Evolutionary conservation across 2,797 vertebrate species (phyloP).

Genomic region (Xenopus petersii): DNA sequence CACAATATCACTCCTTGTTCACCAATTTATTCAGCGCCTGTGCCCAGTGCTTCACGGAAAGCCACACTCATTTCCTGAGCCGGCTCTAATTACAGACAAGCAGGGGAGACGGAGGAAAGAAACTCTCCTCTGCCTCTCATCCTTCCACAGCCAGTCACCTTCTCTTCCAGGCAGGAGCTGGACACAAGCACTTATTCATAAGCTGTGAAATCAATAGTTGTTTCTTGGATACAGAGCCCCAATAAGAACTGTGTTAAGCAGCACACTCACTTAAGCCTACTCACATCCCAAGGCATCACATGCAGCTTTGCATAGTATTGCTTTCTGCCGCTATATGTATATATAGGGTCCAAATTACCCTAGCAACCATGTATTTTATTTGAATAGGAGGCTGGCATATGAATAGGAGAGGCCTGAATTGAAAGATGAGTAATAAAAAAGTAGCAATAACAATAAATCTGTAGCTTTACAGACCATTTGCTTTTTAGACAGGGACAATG

Average conservation of each 20-base stretch:
- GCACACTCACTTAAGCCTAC: too few species aligned
- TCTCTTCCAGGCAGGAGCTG: slow-evolving; percentile 1
- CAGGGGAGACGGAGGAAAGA: slow-evolving; percentile 37
- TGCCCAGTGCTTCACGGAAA: slow-evolving; percentile 50
- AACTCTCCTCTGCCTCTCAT: slow-evolving; percentile 31
- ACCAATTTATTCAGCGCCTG: slow-evolving; percentile 50
- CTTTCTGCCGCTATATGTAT: too few species aligned
- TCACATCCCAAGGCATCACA: too few species aligned
- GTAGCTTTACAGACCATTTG: too few species aligned
- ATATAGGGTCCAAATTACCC: too few species aligned
- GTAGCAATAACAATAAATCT: too few species aligned
- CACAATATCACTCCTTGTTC: slow-evolving; percentile 50
- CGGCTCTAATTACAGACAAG: slow-evolving; percentile 47
- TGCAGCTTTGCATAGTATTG: too few species aligned
- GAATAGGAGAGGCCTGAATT: too few species aligned
- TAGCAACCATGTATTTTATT: too few species aligned
- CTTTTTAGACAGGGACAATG: too few species aligned
- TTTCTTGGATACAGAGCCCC: not conserved
- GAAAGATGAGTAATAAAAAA: too few species aligned
- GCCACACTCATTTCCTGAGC: slow-evolving; percentile 50
- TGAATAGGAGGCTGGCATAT: too few species aligned
- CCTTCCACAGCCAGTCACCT: slow-evolving; percentile 25
- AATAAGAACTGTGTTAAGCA: not conserved
- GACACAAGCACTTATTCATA: slow-evolving; percentile 11
- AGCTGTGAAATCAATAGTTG: slow-evolving; percentile 13